Base-by-base conservation (phyloP, 2,113 vertebrate species). In the Scolopax mira region DNA sequence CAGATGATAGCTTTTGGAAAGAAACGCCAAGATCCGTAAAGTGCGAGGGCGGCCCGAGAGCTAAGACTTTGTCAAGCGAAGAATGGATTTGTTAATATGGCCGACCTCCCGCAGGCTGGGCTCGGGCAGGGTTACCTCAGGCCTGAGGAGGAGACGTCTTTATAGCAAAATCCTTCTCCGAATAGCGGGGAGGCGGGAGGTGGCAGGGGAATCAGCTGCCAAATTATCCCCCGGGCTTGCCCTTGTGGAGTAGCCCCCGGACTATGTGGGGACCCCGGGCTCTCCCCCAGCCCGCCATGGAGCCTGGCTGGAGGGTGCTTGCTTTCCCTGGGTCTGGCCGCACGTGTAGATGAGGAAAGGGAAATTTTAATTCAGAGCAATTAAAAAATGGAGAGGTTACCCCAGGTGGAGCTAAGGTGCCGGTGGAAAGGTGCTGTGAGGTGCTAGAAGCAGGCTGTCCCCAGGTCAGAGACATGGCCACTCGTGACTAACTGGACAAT, bases 181-280 rank as follows among this genome's bases (percentile, higher is more conserved):
- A 23, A 27, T 35, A 37, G 22, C 21, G 11, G 37, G 24, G 19
- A 5, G 24, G 58, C 22, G 5, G 35, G 27, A 11, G 11, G 35
- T 3, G 23, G 9, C 11, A 1, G 37, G 23, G 52, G 13, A 31
- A 35, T 17, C 2, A 4, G 48, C 3, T 0, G 1, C 22, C 31
- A 22, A 1, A 11, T 24, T 22, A 6, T 21, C 14, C 18, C 17
- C 15, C 3, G 8, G n/a, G 8, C 16, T 30, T 46, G 30, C 21
- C 0, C 14, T 39, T 1, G 1, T 1, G 1, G 28, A 39, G 11
- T 2, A 4, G 0, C 0, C 0, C 1, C 24, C 14, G 49, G 31
- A n/a, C 52, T 3, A 1, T 3, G 24, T 5, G 12, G 24, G 11
- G 17, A n/a, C 6, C 1, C 6, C 39, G 60, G 22, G 23, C 11